A percentile compares a stretch with the other conserved stretches of the same genome.
These are phyloP conservation scores for Adelphocoris suturalis DNA, from an alignment of 2,888 invertebrate genomes.

Conservation along the genomic window DNA sequence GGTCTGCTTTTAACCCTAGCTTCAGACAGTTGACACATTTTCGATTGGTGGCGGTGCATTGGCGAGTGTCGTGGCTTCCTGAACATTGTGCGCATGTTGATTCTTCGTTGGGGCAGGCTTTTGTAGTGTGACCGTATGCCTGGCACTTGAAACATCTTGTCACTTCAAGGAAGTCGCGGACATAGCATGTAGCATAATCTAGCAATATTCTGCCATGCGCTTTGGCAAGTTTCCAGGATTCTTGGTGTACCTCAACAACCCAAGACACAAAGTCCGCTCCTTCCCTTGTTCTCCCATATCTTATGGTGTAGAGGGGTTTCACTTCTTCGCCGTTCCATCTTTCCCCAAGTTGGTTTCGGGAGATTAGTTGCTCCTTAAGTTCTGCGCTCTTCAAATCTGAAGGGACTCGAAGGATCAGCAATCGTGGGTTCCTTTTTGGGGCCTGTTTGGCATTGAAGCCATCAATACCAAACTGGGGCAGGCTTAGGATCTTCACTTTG, in stretches of 20 bases:
- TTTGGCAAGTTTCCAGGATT: background rate
- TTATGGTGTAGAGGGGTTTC: constrained; percentile 8
- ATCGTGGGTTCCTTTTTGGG: too few species aligned
- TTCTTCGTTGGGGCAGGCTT: too few species aligned
- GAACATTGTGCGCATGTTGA: too few species aligned
- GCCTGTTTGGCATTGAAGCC: too few species aligned
- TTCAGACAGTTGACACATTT: constrained; percentile 16
- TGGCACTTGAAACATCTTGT: constrained; percentile 55
- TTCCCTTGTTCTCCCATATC: constrained; percentile 9
- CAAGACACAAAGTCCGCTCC: constrained; percentile 4
- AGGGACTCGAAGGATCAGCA: too few species aligned
- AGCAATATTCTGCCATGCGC: constrained; percentile 1
- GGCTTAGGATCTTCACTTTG: background rate
- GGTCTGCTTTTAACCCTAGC: background rate
- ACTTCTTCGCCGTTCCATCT: too few species aligned
- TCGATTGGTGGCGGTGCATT: background rate
- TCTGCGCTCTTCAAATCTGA: too few species aligned
- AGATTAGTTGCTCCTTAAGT: too few species aligned
- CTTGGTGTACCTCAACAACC: constrained; percentile 21
- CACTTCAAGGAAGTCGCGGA: background rate
- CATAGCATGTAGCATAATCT: background rate
- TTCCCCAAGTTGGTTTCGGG: too few species aligned
- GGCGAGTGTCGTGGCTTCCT: constrained; percentile 15
- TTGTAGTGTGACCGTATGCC: constrained; percentile 29
- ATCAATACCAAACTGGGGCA: background rate